Evolutionary conservation across 2,113 vertebrate genomes (phyloP), one percentile per base, ranked within the genome.

Genomic region (Daboia siamensis): DNA sequence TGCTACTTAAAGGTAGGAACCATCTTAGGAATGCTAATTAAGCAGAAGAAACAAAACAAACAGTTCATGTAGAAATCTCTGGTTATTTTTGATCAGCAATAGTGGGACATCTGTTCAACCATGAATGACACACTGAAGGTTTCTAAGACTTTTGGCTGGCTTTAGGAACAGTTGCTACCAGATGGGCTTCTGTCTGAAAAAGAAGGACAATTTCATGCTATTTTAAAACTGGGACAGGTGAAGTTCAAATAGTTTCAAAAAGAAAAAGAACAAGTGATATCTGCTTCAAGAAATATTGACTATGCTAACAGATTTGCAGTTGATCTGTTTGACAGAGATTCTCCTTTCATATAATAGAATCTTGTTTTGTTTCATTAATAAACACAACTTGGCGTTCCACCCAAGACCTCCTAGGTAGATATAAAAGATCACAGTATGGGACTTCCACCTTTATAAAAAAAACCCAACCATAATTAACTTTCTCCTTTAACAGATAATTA

Each of bases 171-270:
- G 92, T 95, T 95, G 95, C 89, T 93, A 56, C 90, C 97, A 74
- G 51, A 74, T 74, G 51, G 90, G 90, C 95, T 95, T 91, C 95
- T 94, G 10, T 21, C 56, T 93, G 56, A 69, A 95, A 96, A 93
- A 54, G 20, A 95, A 96, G 97, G 94, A 90, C 21, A 87, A 91
- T 96, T 96, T 95, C 55, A 86, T 92, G 87, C 84, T 97, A 95
- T 96, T 96, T 94, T 97, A 93, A 95, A 94, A 94, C 93, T 93
- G 86, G 92, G 97, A 94, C 92, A 97, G 95, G 94, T 97, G 95
- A 97, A 94, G 86, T 91, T 96, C 57, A 96, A 95, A 94, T 95
- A 91, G 93, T 90, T 94, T 64, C 95, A 95, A 96, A 92, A 92
- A 96, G 94, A 95, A 95, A 96, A 95, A 94, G 80, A 96, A 33